phyloP scores from a whole-genome alignment of 2,797 vertebrate genomes.

The Silurus aristotelis region DNA sequence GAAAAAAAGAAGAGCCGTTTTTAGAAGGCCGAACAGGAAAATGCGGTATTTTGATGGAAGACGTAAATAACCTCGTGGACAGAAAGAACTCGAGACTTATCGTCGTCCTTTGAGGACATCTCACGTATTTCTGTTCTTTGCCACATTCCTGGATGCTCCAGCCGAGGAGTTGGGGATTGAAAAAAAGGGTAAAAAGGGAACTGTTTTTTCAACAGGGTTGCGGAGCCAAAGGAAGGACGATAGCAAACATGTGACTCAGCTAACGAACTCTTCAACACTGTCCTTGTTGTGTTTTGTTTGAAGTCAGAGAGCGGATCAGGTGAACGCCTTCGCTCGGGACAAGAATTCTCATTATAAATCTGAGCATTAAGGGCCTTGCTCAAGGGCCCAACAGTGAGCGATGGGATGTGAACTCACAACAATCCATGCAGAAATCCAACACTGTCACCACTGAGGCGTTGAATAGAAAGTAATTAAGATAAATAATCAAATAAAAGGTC shows the following conservation, averaged over 20 bases:
- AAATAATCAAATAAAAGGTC: too few species aligned
- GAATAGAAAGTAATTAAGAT: too few species aligned
- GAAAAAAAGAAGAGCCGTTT: constrained; percentile 3
- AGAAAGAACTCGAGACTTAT: background rate
- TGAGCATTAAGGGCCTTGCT: too few species aligned
- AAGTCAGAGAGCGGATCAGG: too few species aligned
- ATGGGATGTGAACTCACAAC: too few species aligned
- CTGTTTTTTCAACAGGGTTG: background rate
- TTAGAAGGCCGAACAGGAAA: constrained; percentile 26
- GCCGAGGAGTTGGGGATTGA: background rate
- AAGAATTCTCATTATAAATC: too few species aligned
- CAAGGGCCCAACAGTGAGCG: too few species aligned
- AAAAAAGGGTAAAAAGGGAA: too few species aligned
- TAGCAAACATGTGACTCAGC: background rate
- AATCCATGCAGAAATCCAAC: too few species aligned
- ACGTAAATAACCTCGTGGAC: constrained; percentile 14
- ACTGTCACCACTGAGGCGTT: too few species aligned
- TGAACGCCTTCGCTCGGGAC: too few species aligned
- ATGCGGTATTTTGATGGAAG: constrained; percentile 12
- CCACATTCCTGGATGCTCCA: background rate
- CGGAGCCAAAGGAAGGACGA: background rate
- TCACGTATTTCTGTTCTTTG: background rate
- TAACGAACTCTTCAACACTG: background rate
- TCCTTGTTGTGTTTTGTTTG: too few species aligned
- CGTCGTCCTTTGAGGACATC: background rate